Evolutionary conservation across 2,888 invertebrate species (phyloP).

Genomic region (Dryobota labecula): DNA sequence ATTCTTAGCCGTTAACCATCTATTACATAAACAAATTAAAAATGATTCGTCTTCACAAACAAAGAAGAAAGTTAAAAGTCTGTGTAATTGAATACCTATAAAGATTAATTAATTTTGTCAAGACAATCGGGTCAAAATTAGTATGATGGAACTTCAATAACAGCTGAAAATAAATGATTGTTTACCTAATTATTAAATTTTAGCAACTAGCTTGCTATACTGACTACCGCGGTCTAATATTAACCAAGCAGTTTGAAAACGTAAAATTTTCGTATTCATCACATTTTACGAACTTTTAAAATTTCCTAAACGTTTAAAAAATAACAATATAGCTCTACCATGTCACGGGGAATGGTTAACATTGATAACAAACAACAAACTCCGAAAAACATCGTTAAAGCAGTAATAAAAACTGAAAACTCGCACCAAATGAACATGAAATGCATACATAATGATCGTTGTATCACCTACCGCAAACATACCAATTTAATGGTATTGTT

Average conservation of each 20-base stretch:
- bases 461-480: constrained; percentile 43
- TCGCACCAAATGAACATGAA: constrained; percentile 37
- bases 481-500: constrained; percentile 39
- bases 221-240: not conserved
- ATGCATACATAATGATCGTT: constrained; percentile 47
- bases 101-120: constrained; percentile 9
- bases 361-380: constrained; percentile 44
- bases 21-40: not conserved
- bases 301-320: constrained; percentile 46
- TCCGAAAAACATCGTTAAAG: constrained; percentile 33
- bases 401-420: constrained; percentile 46
- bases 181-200: constrained; percentile 2
- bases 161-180: constrained; percentile 6
- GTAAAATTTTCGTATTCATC: not conserved
- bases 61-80: not conserved
- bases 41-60: not conserved
- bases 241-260: not conserved
- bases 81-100: not conserved
- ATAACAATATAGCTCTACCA: constrained; percentile 17
- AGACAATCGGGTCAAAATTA: not conserved
- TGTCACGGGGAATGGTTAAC: not conserved
- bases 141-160: not conserved
- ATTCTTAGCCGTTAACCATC: not conserved
- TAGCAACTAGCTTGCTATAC: not conserved
- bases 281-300: constrained; percentile 23